Base-by-base conservation (phyloP, 2,113 vertebrate genomes). In the Cairina moschata region DNA sequence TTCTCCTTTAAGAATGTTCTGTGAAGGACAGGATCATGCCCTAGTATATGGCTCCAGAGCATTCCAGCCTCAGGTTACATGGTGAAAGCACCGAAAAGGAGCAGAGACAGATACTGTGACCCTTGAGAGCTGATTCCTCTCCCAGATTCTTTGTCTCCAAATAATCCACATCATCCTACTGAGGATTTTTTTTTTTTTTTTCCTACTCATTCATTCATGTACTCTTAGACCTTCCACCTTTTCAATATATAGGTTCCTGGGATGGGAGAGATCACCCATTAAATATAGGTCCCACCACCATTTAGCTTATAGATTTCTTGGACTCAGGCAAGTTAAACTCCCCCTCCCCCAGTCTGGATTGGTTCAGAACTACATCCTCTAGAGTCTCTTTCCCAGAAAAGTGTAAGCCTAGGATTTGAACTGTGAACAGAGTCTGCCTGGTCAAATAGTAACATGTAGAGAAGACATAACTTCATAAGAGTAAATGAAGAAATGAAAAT, bases 301-400 rank as follows among this genome's bases (percentile, higher is more conserved):
- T 18, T 54, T 52, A 74, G 15, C 32, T 17, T 38, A 42, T 4
- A 4, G 8, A 48, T 88, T 73, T 91, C 55, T 32, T 60, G 59
- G 21, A n/a, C 6, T 80, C 11, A 32, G 2, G 28, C 0, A 0
- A 48, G 17, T 29, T 44, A 60, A 87, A 66, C 3, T 1, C 4
- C 60, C 8, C 38, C 44, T 73, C 52, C 25, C 73, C 5, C 13
- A 66, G 28, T 31, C 13, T 1, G 0, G 13, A 14, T 52, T 10
- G 6, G 8, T 68, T 76, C 38, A 68, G 13, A 62, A 4, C 8
- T 28, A 21, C 12, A 50, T 22, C 15, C 11, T 63, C 28, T 44
- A 10, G 10, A n/a, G 1, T 4, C 5, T 63, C 10, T 38, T 36
- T 80, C 21, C 36, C 73, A 46, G 11, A 9, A 67, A 18, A 28